These are phyloP conservation scores for Calliopum simillimum DNA, from an alignment of 2,888 invertebrate genomes.

Conservation along the genomic window DNA sequence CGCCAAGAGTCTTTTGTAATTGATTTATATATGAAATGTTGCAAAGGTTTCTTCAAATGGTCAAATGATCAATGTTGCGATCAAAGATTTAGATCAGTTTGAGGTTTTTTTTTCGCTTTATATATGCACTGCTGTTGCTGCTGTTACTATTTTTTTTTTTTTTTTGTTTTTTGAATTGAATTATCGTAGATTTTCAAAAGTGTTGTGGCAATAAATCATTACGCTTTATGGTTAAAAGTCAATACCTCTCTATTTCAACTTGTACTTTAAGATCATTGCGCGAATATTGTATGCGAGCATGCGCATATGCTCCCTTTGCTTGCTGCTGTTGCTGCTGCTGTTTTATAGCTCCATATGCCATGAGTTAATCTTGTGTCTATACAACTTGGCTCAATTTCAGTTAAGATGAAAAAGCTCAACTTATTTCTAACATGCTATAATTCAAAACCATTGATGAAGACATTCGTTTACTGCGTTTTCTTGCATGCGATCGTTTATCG, in stretches of 20 bases:
- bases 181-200: not conserved
- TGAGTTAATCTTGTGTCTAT: not conserved
- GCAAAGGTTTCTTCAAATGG: conserved; percentile 8
- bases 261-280: not conserved
- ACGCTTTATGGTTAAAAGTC: conserved; percentile 45
- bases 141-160: conserved; percentile 28
- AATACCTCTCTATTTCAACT: not conserved
- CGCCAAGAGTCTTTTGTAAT: no score
- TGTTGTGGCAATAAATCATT: conserved; percentile 40
- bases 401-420: no score
- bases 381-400: no score
- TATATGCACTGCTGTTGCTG: conserved; percentile 15
- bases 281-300: not conserved
- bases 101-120: not conserved
- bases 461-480: not conserved
- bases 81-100: conserved; percentile 19
- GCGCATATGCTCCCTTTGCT: not conserved
- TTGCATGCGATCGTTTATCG: conserved; percentile 4
- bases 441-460: conserved; percentile 13
- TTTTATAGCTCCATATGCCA: not conserved
- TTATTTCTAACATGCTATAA: no score
- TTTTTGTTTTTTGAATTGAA: conserved; percentile 7
- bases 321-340: not conserved
- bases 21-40: not conserved
- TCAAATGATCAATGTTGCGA: conserved; percentile 19